These are phyloP conservation scores for Piscicola geometra DNA, from an alignment of 2,888 invertebrate species.

Conservation along the genomic window DNA sequence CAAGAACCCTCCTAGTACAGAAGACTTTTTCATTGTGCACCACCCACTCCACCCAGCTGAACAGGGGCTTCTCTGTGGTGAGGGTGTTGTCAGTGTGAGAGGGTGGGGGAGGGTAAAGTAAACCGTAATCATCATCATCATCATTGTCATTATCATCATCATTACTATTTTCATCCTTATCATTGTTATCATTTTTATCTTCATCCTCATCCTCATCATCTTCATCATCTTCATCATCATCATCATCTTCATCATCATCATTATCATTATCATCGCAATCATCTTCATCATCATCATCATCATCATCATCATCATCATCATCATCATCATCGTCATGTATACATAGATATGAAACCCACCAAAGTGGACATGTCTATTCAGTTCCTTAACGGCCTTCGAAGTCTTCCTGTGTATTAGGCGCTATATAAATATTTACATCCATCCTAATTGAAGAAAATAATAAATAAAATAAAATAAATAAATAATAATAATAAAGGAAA, in stretches of 20 bases:
- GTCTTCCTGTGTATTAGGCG: neutral
- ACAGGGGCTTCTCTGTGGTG: conserved; percentile 22
- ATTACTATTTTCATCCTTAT: no score
- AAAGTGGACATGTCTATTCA: neutral
- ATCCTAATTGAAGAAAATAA: neutral
- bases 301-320: conserved; percentile 15
- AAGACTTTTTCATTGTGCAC: conserved; percentile 6
- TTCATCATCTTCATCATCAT: no score
- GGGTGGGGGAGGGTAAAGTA: no score
- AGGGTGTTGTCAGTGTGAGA: neutral
- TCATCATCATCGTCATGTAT: no score
- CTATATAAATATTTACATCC: neutral
- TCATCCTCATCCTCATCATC: no score
- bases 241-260: no score
- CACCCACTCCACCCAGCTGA: conserved; percentile 33
- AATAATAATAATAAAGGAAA: neutral
- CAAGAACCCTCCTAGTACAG: neutral
- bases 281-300: no score
- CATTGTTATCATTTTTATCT: no score
- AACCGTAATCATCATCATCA: no score
- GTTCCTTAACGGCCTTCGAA: neutral
- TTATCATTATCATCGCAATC: no score
- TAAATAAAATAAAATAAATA: neutral
- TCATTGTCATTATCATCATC: no score
- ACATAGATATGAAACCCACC: conserved; percentile 5